Base-by-base conservation (phyloP, 2,888 invertebrate species). In the Disparrhopalites patrizii region DNA sequence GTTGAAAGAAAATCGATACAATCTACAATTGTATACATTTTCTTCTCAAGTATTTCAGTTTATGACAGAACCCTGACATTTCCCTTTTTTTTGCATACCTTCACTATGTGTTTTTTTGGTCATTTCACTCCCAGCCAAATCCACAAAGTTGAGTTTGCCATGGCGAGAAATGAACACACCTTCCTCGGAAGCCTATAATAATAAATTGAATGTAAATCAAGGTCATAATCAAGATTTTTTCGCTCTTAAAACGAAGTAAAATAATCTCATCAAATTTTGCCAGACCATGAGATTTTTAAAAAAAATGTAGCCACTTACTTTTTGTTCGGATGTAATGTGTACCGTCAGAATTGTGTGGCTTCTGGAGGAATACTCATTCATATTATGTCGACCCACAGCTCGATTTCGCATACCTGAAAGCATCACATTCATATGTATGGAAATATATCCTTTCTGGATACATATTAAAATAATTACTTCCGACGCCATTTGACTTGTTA, bases 81-180 rank as follows among this genome's bases (percentile, higher is more conserved):
- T 10, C 10, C n/a, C n/a, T n/a, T 23, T 23, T 23, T 8, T 7
- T 3, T 27, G 2, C 25, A 4, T 52, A 62, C 62, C 64, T 76
- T 88, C 90, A 78, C 89, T 91, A 75, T 87, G 86, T 0, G 91
- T 95, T 79, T 89, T 90, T 78, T 93, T 95, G 3, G 94, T 93
- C 86, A 95, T 91, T 81, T 96, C 95, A 77, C 93, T 94, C n/a
- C 96, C 95, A 0, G 96, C 96, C 67, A 96, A 82, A 80, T 96
- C 96, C 7, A 96, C 95, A 79, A 96, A 94, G 81, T 94, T 93
- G 63, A 96, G 88, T 81, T 96, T 96, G 28, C 96, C 96, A 76
- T 93, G 90, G 74, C 91, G 89, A 36, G 93, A 90, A 75, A 94
- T 87, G 75, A 90, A 91, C 51, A 93, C 89, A 51, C 89, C 90